phyloP scores from a whole-genome alignment of 2,888 invertebrate genomes.

The Amphipoea lucens region DNA sequence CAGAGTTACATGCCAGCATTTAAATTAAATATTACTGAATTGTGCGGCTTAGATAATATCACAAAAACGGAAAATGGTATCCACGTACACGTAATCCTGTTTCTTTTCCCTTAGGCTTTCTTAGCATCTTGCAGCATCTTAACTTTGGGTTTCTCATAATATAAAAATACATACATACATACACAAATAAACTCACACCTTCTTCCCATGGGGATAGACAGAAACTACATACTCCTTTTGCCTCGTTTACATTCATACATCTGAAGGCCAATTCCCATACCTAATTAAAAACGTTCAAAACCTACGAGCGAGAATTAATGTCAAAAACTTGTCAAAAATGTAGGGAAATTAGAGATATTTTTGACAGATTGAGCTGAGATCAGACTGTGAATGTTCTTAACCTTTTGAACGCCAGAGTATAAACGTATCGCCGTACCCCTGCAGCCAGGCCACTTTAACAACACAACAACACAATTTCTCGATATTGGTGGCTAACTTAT shows the following conservation, averaged over 20 bases:
- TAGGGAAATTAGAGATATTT: background rate
- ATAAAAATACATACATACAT: background rate
- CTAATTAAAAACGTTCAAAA: background rate
- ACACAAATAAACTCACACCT: background rate
- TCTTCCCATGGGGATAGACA: background rate
- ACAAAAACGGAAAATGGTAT: background rate
- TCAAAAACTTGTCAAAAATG: background rate
- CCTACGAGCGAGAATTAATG: background rate
- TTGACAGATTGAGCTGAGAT: background rate
- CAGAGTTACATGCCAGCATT: slow-evolving; percentile 1
- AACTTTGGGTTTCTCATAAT: background rate
- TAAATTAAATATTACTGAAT: background rate
- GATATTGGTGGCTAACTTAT: too few relatives aligned
- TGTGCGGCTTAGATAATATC: background rate
- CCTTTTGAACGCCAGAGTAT: too few relatives aligned
- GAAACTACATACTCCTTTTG: background rate
- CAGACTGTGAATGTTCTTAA: background rate
- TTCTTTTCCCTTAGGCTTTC: background rate
- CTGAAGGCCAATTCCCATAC: background rate
- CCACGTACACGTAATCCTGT: background rate
- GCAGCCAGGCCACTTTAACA: too few relatives aligned
- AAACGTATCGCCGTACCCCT: too few relatives aligned
- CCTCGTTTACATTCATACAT: background rate
- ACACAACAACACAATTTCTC: too few relatives aligned
- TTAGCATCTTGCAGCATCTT: background rate